These are phyloP conservation scores for Ormia ochracea DNA, from an alignment of 2,888 invertebrate genomes.

Conservation along the genomic window DNA sequence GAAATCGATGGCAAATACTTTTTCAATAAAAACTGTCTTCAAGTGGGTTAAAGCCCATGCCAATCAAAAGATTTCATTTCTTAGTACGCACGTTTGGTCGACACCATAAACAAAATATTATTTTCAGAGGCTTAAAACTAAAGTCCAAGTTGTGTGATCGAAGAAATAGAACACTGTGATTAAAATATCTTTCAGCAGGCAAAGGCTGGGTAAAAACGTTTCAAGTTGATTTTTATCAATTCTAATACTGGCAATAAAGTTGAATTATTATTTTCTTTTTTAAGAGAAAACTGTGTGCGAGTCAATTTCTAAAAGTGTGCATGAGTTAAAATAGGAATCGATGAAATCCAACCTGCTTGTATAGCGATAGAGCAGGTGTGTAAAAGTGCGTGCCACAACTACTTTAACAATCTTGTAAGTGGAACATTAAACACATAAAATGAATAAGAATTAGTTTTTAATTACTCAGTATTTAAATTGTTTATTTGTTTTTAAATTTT, in stretches of 20 bases:
- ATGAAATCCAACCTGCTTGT: neutral
- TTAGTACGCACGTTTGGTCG: constrained; percentile 9
- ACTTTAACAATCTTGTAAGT: neutral
- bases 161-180: neutral
- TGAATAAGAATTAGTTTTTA: neutral
- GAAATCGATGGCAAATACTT: too few species aligned
- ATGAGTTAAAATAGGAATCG: neutral
- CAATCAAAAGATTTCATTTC: neutral
- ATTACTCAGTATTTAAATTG: neutral
- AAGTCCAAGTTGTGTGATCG: constrained; percentile 20
- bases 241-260: neutral
- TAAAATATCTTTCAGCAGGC: neutral
- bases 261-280: neutral
- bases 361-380: neutral
- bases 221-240: neutral
- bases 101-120: neutral
- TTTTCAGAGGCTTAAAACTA: neutral
- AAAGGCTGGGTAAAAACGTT: constrained; percentile 41
- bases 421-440: neutral
- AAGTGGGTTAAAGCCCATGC: neutral
- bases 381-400: neutral
- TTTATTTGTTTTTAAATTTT: neutral
- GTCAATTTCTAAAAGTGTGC: neutral
- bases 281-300: neutral
- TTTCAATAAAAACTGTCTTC: neutral